Evolutionary conservation across 2,113 vertebrate genomes (phyloP), one percentile per base, ranked within the genome.

Genomic region (Pao palembangensis): DNA sequence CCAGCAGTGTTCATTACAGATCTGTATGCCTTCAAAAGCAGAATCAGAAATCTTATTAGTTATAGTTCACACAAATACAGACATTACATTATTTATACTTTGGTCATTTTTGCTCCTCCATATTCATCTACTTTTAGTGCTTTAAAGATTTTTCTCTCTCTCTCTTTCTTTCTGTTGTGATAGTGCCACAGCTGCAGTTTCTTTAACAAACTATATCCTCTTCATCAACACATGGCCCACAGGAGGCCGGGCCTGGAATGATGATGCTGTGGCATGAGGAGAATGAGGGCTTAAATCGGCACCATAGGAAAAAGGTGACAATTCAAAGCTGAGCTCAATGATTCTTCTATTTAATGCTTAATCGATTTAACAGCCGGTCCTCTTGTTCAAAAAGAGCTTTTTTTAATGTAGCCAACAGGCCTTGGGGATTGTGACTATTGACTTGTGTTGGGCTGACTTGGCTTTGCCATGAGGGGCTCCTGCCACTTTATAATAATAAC

Each of bases 381-480:
- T 64, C 61, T 67, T 52, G 31, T 54, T 63, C 10, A 48, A 49
- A 73, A 63, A 70, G 52, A 42, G 28, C n/a, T 43, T 49, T 43
- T 69, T 28, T 71, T n/a, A 81, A 57, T 80, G 71, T 81, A 58
- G 82, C 81, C 81, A 59, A 47, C 78, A 73, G 81, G 71, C 61
- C 18, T 34, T 21, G 57, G 44, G 63, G 71, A 82, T 78, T 73
- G 84, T 75, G 80, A 53, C 19, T 61, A 65, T 78, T 47, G 51
- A 67, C 67, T 28, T 80, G 72, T 82, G 82, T 62, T 58, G 83
- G 44, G 73, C 73, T 73, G 80, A 82, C 82, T 76, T 2, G 68
- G 64, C 67, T 80, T 71, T 13, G 84, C 86, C 86, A 85, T 63
- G 16, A 83, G 86, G 76, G 71, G 62, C 76, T 63, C 54, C 77